phyloP scores from a whole-genome alignment of 2,888 invertebrate genomes.

The Nebria salina region DNA sequence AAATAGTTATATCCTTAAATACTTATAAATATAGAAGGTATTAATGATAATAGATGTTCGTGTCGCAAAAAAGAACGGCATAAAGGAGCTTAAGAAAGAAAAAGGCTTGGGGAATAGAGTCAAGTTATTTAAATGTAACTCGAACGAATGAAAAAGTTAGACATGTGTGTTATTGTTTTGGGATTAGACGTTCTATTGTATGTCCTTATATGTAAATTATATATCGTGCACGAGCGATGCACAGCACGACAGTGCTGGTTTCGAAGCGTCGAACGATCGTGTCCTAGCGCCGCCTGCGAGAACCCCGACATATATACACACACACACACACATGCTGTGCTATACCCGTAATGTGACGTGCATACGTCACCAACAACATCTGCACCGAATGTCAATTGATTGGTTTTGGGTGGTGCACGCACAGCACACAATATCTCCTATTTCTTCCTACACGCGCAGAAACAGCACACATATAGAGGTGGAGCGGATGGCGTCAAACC shows the following conservation, averaged over 20 bases:
- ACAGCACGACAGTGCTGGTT: neutral
- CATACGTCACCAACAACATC: conserved; percentile 42
- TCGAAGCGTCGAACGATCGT: neutral
- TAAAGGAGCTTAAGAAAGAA: neutral
- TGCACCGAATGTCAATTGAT: conserved; percentile 46
- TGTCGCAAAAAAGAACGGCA: neutral
- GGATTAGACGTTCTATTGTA: neutral
- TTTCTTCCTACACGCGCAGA: neutral
- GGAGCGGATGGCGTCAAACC: neutral
- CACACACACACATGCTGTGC: conserved; percentile 7
- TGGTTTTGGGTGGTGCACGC: conserved; percentile 21
- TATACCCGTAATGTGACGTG: conserved; percentile 13
- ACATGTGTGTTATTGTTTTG: neutral
- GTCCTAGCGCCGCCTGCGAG: neutral
- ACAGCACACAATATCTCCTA: neutral
- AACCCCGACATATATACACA: neutral
- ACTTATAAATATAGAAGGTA: neutral
- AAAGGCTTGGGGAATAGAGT: neutral
- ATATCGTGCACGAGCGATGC: neutral
- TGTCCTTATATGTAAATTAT: conserved; percentile 1
- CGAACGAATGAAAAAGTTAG: neutral
- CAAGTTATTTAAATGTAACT: neutral
- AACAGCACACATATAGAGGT: neutral
- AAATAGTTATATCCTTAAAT: neutral
- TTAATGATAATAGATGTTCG: neutral